Evolutionary conservation across 2,797 vertebrate genomes (phyloP).

Genomic region (Carcharodon carcharias): DNA sequence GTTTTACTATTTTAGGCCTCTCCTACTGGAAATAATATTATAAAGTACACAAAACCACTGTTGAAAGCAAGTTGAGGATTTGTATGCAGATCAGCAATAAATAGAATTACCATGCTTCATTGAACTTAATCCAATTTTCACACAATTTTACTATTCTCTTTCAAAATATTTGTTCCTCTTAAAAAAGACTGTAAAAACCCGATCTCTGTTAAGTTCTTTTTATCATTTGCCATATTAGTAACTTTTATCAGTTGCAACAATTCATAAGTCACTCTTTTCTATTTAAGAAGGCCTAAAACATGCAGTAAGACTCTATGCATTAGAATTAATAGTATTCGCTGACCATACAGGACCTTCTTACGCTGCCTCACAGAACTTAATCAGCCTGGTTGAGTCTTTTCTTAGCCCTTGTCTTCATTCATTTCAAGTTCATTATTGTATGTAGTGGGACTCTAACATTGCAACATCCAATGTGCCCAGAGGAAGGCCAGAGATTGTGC

Average conservation of each 20-base stretch:
- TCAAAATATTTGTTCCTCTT: not conserved
- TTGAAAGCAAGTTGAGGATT: not conserved
- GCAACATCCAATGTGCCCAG: not conserved
- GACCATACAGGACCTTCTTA: not conserved
- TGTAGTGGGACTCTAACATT: not conserved
- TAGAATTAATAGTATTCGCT: not conserved
- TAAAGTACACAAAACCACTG: not conserved
- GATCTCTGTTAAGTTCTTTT: not conserved
- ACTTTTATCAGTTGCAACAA: not conserved
- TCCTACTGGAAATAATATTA: slow-evolving; percentile 13
- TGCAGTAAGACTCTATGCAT: not conserved
- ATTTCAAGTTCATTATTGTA: not conserved
- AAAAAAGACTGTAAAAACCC: not conserved
- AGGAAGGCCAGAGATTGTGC: not conserved
- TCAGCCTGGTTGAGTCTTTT: not conserved
- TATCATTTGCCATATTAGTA: not conserved
- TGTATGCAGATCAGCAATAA: not conserved
- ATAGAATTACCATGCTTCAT: not conserved
- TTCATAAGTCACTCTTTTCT: not conserved
- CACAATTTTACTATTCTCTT: not conserved
- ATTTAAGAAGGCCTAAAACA: not conserved
- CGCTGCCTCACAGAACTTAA: not conserved
- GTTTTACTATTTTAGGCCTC: slow-evolving; percentile 4
- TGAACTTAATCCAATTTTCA: not conserved
- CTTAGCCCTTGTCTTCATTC: not conserved